phyloP scores from a whole-genome alignment of 1,140 invertebrate genomes.

The Drosophila nebulosa region DNA sequence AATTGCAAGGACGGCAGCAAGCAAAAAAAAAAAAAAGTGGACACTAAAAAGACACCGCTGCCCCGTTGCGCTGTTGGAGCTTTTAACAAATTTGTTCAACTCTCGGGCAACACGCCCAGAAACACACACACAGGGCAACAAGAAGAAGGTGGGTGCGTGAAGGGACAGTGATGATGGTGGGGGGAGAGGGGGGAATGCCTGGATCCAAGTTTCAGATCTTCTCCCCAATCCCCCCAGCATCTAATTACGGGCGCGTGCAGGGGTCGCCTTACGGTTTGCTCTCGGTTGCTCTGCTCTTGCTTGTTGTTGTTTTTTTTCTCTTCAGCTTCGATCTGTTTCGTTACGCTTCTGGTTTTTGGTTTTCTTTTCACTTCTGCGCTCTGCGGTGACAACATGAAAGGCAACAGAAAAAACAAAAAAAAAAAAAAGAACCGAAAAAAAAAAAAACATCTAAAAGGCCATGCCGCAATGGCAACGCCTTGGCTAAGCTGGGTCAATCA shows the following conservation, averaged over 20 bases:
- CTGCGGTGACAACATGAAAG: conserved; percentile 41
- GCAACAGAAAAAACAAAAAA: neutral
- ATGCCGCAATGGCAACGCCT: conserved; percentile 5
- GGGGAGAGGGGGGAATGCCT: neutral
- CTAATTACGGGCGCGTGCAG: conserved; percentile 76
- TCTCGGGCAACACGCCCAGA: conserved; percentile 65
- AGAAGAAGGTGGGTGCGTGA: neutral
- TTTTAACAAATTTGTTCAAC: conserved; percentile 80
- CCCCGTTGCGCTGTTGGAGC: conserved; percentile 67
- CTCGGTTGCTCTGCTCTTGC: too few species aligned
- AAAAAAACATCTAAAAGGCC: conserved; percentile 7
- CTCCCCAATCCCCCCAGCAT: conserved; percentile 26
- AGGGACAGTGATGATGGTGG: neutral
- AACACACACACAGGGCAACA: neutral
- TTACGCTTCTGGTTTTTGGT: conserved; percentile 80
- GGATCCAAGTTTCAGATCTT: conserved; percentile 8
- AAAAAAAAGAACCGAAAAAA: neutral
- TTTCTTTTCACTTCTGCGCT: conserved; percentile 50
- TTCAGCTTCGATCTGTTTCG: conserved; percentile 53
- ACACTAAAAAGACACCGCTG: conserved; percentile 75
- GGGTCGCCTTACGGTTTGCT: conserved; percentile 42
- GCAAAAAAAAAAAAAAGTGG: conserved; percentile 4
- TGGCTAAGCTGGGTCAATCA: conserved; percentile 12
- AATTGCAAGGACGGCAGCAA: neutral
- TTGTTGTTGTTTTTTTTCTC: conserved; percentile 24